Evolutionary conservation across 64 coral and sea anemone genomes (phyloP), one percentile per base, ranked within the genome.

Genomic region (Actinia tenebrosa): DNA sequence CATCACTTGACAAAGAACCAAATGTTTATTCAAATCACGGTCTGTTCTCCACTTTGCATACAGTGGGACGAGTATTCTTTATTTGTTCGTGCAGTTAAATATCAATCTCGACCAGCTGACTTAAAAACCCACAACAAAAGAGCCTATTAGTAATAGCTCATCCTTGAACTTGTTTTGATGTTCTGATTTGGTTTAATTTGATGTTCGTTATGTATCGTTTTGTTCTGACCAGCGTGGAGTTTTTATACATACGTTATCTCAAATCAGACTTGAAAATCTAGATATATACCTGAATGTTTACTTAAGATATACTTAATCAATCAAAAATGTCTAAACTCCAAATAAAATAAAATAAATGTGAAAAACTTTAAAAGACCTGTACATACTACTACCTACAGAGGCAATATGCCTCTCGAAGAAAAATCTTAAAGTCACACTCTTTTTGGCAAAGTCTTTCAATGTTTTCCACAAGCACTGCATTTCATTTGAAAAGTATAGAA

Each of bases 11-110:
- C 69, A 75, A 75, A 75, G 69, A 75, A 75, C 22, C 26, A 15
- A 75, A 75, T 75, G 69, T 30, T 75, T 75, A 43, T 75, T 75
- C 13, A 27, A 75, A 75, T 75, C 69, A 42, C 69, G 69, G 69
- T 9, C 26, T 1, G 69, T 75, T 75, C 69, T 75, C 13, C n/a
- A 75, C 27, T 42, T 13, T 14, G 43, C 20, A 75, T 15, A 75
- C 69, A 75, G 10, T 14, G n/a, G n/a, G 63, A 10, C 0, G n/a
- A 30, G 26, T 75, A 75, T 25, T 75, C 69, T 9, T 75, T 42
- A 30, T 66, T 75, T 75, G 69, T 75, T 42, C 69, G 69, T 75
- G 69, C 69, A 14, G 69, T 75, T 75, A 75, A 75, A 27, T 8
- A 75, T 30, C 10, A 15, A 75, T 42, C n/a, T 42, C 37, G 17